Evolutionary conservation across 37 sponge, comb jelly and placozoan genomes (phyloP).

Genomic region (Axinella damicornis): DNA sequence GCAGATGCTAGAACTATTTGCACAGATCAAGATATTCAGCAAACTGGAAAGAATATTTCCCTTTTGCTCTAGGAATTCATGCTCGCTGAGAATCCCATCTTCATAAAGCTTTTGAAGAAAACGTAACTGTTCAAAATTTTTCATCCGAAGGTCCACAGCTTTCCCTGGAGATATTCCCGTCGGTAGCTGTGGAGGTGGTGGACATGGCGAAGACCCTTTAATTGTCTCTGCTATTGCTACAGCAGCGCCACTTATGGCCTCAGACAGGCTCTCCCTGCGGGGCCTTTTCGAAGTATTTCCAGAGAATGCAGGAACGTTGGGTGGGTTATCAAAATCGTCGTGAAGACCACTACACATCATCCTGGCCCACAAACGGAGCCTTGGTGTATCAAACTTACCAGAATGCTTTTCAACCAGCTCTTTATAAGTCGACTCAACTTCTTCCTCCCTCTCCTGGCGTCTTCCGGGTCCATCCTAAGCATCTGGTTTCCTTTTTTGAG

Average conservation of each 20-base stretch:
- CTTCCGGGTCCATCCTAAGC: neutral
- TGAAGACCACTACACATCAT: constrained; percentile 21
- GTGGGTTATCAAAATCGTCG: constrained; percentile 24
- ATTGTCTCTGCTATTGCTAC: constrained; percentile 9
- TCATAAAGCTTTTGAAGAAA: constrained; percentile 49
- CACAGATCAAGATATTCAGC: neutral
- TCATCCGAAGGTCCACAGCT: constrained; percentile 38
- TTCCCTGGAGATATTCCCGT: constrained; percentile 29
- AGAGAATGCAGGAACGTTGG: neutral
- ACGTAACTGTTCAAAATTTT: constrained; percentile 47
- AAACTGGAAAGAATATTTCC: neutral
- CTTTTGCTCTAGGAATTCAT: constrained; percentile 20
- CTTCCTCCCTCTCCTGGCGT: constrained; percentile 25
- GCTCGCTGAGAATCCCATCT: constrained; percentile 30
- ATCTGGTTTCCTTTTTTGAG: neutral
- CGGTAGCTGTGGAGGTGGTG: neutral
- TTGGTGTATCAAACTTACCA: constrained; percentile 10
- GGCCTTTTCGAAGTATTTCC: neutral
- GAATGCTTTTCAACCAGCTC: constrained; percentile 24
- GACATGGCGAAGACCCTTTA: neutral
- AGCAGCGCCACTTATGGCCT: constrained; percentile 35
- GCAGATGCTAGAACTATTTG: neutral
- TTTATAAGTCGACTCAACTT: constrained; percentile 18
- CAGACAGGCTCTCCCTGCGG: constrained; percentile 1
- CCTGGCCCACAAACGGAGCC: constrained; percentile 43